Conservation (phyloP, 2,888 invertebrate genomes). For the Idaea aversata region DNA sequence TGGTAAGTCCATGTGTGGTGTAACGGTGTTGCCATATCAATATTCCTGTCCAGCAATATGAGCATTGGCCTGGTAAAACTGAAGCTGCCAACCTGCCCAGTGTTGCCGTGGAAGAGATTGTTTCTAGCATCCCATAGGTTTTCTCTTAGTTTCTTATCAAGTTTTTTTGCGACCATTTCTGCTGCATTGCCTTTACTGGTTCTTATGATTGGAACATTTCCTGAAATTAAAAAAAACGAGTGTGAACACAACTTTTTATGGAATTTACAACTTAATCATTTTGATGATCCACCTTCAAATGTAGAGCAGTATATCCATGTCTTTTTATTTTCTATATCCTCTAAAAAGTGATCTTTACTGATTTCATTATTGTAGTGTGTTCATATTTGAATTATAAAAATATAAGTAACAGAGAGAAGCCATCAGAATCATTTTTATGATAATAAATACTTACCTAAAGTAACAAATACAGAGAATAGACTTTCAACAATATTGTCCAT, state of each 20-base stretch:
- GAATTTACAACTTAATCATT: no score
- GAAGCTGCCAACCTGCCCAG: constrained; percentile 86
- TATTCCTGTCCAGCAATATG: constrained; percentile 94
- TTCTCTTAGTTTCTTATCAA: constrained; percentile 98
- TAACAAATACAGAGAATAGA: constrained; percentile 98
- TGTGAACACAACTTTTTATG: no score
- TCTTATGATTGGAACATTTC: constrained; percentile 93
- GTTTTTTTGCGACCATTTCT: constrained; percentile 97
- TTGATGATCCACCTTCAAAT: no score
- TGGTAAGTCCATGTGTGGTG: constrained; percentile 99
- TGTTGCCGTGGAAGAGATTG: constrained; percentile 94
- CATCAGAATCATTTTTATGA: not conserved
- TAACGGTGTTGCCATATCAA: constrained; percentile 98
- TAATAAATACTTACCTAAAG: constrained; percentile 84
- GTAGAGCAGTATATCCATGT: no score
- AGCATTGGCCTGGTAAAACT: constrained; percentile 97
- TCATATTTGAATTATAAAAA: not conserved
- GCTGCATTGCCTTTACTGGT: constrained; percentile 98
- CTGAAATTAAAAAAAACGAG: constrained; percentile 52
- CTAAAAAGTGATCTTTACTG: no score
- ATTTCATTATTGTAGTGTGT: no score
- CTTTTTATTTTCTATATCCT: no score
- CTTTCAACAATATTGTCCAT: constrained; percentile 98
- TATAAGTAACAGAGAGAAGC: not conserved
- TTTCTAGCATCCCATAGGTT: constrained; percentile 98